Evolutionary conservation across 1,140 invertebrate genomes (phyloP), one percentile per base, ranked within the genome.

Genomic region (Lasaia peninsularis): DNA sequence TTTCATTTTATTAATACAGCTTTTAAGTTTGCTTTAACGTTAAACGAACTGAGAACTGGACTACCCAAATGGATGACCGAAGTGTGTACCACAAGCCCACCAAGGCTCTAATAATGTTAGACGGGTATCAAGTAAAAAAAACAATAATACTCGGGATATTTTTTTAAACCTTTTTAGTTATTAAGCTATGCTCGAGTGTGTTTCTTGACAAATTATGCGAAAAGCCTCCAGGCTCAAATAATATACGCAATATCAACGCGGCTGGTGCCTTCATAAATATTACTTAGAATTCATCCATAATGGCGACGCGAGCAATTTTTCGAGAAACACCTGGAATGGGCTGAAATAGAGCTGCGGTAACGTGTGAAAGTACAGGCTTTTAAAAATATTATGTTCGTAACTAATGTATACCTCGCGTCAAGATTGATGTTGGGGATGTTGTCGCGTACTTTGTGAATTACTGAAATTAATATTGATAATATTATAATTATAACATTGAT

Each of bases 401-500:
- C 60, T 61, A 61, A 62, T 62, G 54, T n/a, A n/a, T 56, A 20
- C n/a, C 49, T 52, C 35, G 60, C 20, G 44, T 32, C 34, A 34
- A 58, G 24, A 54, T 60, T 55, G 32, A 52, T 33, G 32, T 32
- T 52, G 18, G 24, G 10, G 32, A 52, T n/a, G 18, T 24, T 14
- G 14, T 14, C 32, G n/a, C 32, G 14, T 44, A 20, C 49, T 18
- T 52, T 52, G 12, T 14, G 24, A 52, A 31, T 32, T 24, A 20
- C 40, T 44, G n/a, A n/a, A n/a, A n/a, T n/a, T n/a, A n/a, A n/a
- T n/a, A n/a, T n/a, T n/a, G n/a, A n/a, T n/a, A n/a, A n/a, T n/a
- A n/a, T n/a, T n/a, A n/a, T n/a, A n/a, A n/a, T n/a, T n/a, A n/a
- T n/a, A n/a, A n/a, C n/a, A n/a, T n/a, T n/a, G n/a, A n/a, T n/a